A percentile compares a stretch with the other conserved stretches of the same genome.
Conservation (phyloP, 2,888 invertebrate species). For the Neoscelio sp. region DNA sequence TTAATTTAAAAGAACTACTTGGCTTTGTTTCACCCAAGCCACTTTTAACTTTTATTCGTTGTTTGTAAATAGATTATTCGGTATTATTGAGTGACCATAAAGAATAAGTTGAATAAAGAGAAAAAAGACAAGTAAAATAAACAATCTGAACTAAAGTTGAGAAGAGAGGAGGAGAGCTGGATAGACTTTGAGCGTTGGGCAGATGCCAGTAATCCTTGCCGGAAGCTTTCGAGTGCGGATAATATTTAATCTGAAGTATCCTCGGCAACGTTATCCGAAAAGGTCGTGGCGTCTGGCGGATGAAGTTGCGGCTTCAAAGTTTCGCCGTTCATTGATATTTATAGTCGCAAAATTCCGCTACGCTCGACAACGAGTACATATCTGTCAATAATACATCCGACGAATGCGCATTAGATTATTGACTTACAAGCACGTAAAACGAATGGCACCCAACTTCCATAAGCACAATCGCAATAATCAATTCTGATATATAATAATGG, state of each 20-base stretch:
- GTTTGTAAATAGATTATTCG: constrained; percentile 37
- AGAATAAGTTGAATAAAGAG: constrained; percentile 41
- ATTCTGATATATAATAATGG: constrained; percentile 36
- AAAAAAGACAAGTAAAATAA: constrained; percentile 44
- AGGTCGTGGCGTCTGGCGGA: constrained; percentile 60
- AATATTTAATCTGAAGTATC: constrained; percentile 67
- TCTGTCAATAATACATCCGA: constrained; percentile 38
- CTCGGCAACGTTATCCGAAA: constrained; percentile 56
- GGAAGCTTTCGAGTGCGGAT: constrained; percentile 63
- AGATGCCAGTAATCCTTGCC: constrained; percentile 66
- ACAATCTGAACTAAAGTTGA: constrained; percentile 35
- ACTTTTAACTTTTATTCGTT: no score
- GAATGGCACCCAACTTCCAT: constrained; percentile 1
- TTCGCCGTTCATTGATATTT: constrained; percentile 65
- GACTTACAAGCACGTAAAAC: constrained; percentile 3
- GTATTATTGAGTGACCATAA: constrained; percentile 20
- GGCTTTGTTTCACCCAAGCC: no score
- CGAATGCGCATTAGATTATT: constrained; percentile 26
- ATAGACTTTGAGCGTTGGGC: constrained; percentile 45
- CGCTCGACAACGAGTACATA: constrained; percentile 20
- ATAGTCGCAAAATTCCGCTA: constrained; percentile 46
- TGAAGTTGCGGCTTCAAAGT: constrained; percentile 65
- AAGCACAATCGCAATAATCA: constrained; percentile 35
- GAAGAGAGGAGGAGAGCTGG: constrained; percentile 8
- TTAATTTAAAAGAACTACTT: no score